These are phyloP conservation scores for Nematostella vectensis DNA, from an alignment of 92 coral and sea anemone species.

Conservation along the genomic window DNA sequence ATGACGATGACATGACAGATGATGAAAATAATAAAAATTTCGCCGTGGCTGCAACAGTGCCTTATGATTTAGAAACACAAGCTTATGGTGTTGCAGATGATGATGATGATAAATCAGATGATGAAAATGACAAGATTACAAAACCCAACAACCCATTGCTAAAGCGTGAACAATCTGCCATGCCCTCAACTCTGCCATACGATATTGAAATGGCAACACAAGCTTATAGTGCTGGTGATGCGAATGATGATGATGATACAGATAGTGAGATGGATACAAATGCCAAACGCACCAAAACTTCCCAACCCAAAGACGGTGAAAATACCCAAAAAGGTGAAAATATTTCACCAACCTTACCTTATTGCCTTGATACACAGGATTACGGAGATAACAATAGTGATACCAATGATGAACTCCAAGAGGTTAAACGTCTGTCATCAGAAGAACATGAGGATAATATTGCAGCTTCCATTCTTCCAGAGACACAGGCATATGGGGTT, in stretches of 20 bases:
- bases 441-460: slow-evolving; percentile 4
- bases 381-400: slow-evolving; percentile 15
- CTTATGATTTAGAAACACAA: slow-evolving; percentile 20
- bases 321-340: neutral
- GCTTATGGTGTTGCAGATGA: slow-evolving; percentile 22
- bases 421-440: neutral
- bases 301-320: neutral
- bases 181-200: slow-evolving; percentile 11
- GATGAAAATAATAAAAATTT: neutral
- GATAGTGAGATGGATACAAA: neutral
- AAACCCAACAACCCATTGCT: neutral
- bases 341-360: slow-evolving; percentile 7
- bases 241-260: slow-evolving; percentile 6
- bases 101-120: slow-evolving; percentile 1
- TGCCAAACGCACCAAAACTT: neutral
- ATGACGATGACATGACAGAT: slow-evolving; percentile 5
- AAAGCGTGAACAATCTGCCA: neutral
- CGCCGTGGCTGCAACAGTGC: neutral
- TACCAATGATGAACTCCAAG: slow-evolving; percentile 6
- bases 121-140: neutral
- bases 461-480: slow-evolving; percentile 20
- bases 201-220: slow-evolving; percentile 29
- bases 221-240: slow-evolving; percentile 25
- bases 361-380: slow-evolving; percentile 24
- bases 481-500: slow-evolving; percentile 84